Conservation (phyloP, 2,888 invertebrate genomes). For the Serripes groenlandicus region DNA sequence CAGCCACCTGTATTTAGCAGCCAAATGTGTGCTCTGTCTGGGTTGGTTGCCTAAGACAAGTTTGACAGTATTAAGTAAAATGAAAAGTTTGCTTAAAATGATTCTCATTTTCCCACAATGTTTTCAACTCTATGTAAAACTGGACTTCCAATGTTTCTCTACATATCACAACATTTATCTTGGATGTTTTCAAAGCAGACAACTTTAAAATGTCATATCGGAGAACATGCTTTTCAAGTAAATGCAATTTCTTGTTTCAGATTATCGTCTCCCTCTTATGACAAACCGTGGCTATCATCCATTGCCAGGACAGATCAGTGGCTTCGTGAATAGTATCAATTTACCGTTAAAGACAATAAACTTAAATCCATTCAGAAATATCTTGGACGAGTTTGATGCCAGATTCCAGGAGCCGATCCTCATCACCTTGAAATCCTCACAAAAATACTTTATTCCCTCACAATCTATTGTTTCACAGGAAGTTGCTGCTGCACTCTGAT, state of each 20-base stretch:
- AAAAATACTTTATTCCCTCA: slow-evolving; percentile 84
- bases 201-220: not conserved
- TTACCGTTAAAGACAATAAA: slow-evolving; percentile 84
- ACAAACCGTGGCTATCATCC: slow-evolving; percentile 77
- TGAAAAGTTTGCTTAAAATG: not conserved
- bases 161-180: too few relatives aligned
- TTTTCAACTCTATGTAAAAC: too few relatives aligned
- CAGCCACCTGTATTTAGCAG: too few relatives aligned
- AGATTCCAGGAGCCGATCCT: slow-evolving; percentile 81
- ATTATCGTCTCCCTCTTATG: slow-evolving; percentile 77
- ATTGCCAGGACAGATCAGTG: slow-evolving; percentile 77
- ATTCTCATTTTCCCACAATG: not conserved
- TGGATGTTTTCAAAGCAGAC: not conserved
- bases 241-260: slow-evolving; percentile 70
- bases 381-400: slow-evolving; percentile 77
- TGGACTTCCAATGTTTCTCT: too few relatives aligned
- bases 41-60: too few relatives aligned
- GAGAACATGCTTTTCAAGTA: too few relatives aligned
- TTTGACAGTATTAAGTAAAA: not conserved
- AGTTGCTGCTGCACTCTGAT: slow-evolving; percentile 67
- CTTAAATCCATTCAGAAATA: slow-evolving; percentile 85
- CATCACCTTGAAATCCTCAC: slow-evolving; percentile 83
- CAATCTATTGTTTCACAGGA: slow-evolving; percentile 79
- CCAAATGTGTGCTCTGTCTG: too few relatives aligned
- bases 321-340: slow-evolving; percentile 84